Evolutionary conservation across 2,888 invertebrate species (phyloP).

Genomic region (Leucania comma): DNA sequence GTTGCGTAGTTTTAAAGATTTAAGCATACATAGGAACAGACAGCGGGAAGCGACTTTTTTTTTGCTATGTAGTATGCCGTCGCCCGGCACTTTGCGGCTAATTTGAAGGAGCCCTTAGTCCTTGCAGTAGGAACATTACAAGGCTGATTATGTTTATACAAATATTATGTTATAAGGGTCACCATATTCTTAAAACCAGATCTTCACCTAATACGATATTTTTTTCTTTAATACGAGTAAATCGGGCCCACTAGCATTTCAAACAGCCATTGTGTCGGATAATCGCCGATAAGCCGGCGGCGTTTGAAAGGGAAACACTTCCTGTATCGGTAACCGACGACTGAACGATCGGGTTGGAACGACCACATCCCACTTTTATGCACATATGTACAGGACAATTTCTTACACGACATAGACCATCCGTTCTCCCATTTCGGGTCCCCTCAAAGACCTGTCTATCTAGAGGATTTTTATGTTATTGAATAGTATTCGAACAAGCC

Average conservation of each 20-base stretch:
- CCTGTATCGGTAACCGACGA: constrained; percentile 29
- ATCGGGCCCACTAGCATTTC: constrained; percentile 3
- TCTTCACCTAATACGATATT: not conserved
- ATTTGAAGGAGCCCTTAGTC: no score
- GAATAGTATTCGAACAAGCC: not conserved
- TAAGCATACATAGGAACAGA: no score
- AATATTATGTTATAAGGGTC: not conserved
- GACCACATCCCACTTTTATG: constrained; percentile 5
- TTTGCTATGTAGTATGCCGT: no score
- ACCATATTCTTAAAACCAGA: not conserved
- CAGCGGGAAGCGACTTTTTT: no score
- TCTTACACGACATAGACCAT: not conserved
- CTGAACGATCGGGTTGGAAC: constrained; percentile 41
- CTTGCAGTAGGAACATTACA: no score
- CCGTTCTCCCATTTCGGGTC: not conserved
- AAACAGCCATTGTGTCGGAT: constrained; percentile 28
- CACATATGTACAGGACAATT: constrained; percentile 14
- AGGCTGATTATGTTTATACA: not conserved
- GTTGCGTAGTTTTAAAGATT: no score
- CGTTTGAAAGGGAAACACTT: constrained; percentile 22
- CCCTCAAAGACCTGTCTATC: not conserved
- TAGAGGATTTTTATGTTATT: not conserved
- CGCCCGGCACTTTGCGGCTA: no score
- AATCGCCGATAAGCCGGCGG: constrained; percentile 39
- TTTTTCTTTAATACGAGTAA: constrained; percentile 10